phyloP scores from a whole-genome alignment of 2,113 vertebrate species.

The Lonchura striata region DNA sequence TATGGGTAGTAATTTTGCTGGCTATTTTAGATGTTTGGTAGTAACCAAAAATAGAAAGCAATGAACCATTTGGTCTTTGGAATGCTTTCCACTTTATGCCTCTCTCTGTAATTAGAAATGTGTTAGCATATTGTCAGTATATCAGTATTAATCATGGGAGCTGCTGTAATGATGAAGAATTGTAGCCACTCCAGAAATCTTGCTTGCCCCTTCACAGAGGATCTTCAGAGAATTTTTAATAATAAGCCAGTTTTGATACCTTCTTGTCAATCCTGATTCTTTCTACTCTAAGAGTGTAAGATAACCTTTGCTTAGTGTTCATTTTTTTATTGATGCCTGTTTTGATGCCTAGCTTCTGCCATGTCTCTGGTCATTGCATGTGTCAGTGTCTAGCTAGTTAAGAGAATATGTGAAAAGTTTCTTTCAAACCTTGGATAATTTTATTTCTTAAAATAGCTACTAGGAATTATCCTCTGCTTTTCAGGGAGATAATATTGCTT shows the following conservation, averaged over 20 bases:
- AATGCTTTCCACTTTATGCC: neutral
- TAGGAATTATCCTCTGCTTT: slow-evolving; percentile 45
- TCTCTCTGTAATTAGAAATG: neutral
- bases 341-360: neutral
- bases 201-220: neutral
- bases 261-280: neutral
- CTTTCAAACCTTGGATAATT: slow-evolving; percentile 24
- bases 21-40: neutral
- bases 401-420: slow-evolving; percentile 6
- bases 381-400: neutral
- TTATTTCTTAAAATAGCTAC: slow-evolving; percentile 53
- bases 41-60: neutral
- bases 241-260: neutral
- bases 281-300: neutral
- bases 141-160: neutral
- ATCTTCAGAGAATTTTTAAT: neutral
- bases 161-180: neutral
- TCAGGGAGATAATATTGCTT: slow-evolving; percentile 52
- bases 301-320: neutral
- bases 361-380: neutral
- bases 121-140: neutral
- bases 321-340: neutral
- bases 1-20: neutral
- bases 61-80: neutral
- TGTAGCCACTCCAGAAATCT: neutral